Conservation (phyloP, 2,888 invertebrate genomes). For the Lasioglossum calceatum region DNA sequence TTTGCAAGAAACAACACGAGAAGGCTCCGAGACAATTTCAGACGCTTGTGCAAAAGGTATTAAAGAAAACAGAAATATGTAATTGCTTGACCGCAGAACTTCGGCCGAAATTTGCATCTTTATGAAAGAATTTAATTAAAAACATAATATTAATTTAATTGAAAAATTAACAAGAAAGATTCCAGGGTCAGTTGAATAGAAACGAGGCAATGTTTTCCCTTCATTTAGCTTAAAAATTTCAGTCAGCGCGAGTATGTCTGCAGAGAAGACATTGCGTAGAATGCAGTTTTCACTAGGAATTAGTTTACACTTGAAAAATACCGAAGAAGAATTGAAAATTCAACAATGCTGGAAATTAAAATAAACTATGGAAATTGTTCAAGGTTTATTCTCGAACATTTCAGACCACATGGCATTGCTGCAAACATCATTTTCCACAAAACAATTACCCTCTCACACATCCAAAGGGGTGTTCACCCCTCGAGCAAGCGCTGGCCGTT, state of each 20-base stretch:
- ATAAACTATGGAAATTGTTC: background rate
- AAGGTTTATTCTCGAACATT: background rate
- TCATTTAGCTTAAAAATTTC: conserved; percentile 5
- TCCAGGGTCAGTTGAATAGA: background rate
- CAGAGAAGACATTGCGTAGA: background rate
- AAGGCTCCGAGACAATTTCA: background rate
- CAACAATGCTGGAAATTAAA: background rate
- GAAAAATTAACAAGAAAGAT: conserved; percentile 2
- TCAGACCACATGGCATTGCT: background rate
- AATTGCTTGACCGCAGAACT: background rate
- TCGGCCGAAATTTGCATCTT: background rate
- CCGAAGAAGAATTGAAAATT: background rate
- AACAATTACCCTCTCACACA: background rate
- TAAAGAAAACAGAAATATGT: conserved; percentile 3
- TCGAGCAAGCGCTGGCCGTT: background rate
- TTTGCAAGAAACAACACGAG: background rate
- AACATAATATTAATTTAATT: background rate
- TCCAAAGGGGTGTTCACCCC: background rate
- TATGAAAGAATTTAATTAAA: conserved; percentile 10
- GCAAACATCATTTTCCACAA: background rate
- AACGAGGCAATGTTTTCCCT: background rate
- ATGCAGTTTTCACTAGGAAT: background rate
- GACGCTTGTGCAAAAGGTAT: background rate
- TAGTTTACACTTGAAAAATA: background rate
- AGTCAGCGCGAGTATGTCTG: background rate